Conservation (phyloP, 2,888 invertebrate genomes). For the Ctena decussata region DNA sequence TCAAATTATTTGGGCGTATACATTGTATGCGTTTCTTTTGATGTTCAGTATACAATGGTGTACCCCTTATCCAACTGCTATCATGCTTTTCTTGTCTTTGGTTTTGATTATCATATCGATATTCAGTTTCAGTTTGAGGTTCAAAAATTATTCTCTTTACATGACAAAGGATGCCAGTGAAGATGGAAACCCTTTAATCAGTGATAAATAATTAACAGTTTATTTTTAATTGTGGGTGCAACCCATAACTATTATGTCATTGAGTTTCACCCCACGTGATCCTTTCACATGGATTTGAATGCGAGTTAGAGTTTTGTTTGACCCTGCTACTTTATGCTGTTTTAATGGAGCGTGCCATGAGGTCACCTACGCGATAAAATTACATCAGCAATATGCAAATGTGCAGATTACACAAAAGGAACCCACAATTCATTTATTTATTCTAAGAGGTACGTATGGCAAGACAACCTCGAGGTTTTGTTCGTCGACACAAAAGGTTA, state of each 20-base stretch:
- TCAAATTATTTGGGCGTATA: no score
- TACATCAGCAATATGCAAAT: conserved; percentile 12
- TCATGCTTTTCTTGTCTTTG: no score
- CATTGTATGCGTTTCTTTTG: no score
- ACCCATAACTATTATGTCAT: conserved; percentile 1
- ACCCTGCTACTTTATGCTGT: neutral
- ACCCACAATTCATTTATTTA: conserved; percentile 4
- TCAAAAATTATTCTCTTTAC: no score
- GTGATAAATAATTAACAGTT: conserved; percentile 9
- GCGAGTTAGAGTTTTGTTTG: neutral
- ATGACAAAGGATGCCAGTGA: neutral
- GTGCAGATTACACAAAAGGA: neutral
- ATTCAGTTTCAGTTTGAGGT: no score
- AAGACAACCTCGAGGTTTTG: neutral
- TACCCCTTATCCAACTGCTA: no score
- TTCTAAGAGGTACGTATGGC: conserved; percentile 10
- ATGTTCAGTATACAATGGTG: no score
- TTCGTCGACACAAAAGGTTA: neutral
- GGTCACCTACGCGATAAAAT: neutral
- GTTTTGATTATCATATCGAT: no score
- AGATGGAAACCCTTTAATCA: conserved; percentile 1
- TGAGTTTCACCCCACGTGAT: conserved; percentile 6
- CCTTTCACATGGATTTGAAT: conserved; percentile 5
- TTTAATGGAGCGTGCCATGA: neutral
- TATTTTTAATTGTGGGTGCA: conserved; percentile 7